Conservation (phyloP, 1,140 invertebrate genomes). For the Bombus picipes region DNA sequence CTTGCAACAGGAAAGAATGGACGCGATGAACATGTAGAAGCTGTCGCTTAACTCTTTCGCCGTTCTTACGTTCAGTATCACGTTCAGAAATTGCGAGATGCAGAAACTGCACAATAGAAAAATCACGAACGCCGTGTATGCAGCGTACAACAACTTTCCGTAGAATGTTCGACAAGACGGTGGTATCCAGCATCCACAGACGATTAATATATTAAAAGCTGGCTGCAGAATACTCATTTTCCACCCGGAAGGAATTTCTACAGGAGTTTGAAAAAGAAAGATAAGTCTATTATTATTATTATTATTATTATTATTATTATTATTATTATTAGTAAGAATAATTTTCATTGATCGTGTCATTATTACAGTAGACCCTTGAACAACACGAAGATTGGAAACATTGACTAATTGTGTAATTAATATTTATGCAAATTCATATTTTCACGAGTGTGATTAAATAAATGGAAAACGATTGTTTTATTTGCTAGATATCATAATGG, state of each 20-base stretch:
- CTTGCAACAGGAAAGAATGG: conserved; percentile 49
- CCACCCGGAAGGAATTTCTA: neutral
- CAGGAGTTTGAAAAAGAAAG: neutral
- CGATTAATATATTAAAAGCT: conserved; percentile 50
- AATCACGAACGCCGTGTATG: conserved; percentile 28
- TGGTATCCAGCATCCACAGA: conserved; percentile 59
- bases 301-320: too few relatives aligned
- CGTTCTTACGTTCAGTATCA: conserved; percentile 42
- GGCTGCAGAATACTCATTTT: conserved; percentile 43
- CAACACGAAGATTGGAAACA: neutral
- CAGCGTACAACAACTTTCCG: conserved; percentile 7
- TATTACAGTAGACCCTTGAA: neutral
- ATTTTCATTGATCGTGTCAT: neutral
- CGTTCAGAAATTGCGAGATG: conserved; percentile 50
- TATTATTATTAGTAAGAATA: neutral
- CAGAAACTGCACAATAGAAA: conserved; percentile 44
- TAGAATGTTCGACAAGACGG: neutral
- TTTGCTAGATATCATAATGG: too few relatives aligned
- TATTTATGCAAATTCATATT: too few relatives aligned
- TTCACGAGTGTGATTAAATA: too few relatives aligned
- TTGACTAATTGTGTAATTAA: neutral
- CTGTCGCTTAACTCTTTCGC: conserved; percentile 52
- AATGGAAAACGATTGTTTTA: too few relatives aligned
- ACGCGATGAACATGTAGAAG: conserved; percentile 51
- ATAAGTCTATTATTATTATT: neutral